phyloP scores from a whole-genome alignment of 1,140 invertebrate genomes.

The Leptinotarsa defecta region DNA sequence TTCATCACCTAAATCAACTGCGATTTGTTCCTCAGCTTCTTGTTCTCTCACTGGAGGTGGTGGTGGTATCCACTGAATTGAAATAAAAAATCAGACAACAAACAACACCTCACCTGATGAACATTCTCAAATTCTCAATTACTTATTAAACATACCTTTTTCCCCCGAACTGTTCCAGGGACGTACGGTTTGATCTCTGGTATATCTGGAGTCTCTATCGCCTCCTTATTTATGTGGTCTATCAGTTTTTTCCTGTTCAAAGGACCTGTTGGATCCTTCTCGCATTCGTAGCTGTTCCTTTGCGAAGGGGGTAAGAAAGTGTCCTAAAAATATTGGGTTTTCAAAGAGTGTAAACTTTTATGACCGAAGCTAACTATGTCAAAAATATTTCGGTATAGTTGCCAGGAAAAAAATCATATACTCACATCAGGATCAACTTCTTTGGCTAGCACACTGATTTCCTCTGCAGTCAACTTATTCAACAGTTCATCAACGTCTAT shows the following conservation, averaged over 20 bases:
- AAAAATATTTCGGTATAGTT: neutral
- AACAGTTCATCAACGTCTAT: slow-evolving; percentile 97
- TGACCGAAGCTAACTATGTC: too few relatives aligned
- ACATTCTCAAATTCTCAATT: too few relatives aligned
- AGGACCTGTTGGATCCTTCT: slow-evolving; percentile 93
- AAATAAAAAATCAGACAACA: too few relatives aligned
- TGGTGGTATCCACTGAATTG: slow-evolving; percentile 80
- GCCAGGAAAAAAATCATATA: slow-evolving; percentile 42
- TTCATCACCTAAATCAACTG: slow-evolving; percentile 92
- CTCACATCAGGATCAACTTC: slow-evolving; percentile 99
- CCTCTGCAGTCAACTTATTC: slow-evolving; percentile 89
- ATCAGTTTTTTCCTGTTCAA: slow-evolving; percentile 95
- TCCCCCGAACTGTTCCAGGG: slow-evolving; percentile 85
- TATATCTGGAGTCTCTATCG: slow-evolving; percentile 95
- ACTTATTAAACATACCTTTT: slow-evolving; percentile 68
- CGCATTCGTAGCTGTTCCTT: slow-evolving; percentile 93
- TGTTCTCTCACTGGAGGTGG: slow-evolving; percentile 76
- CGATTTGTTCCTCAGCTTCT: slow-evolving; percentile 87
- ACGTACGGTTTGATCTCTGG: slow-evolving; percentile 95
- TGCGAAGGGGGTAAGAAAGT: slow-evolving; percentile 93
- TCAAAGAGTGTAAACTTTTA: neutral
- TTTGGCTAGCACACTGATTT: slow-evolving; percentile 95
- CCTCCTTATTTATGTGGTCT: slow-evolving; percentile 97
- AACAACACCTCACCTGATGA: too few relatives aligned
- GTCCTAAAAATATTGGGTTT: slow-evolving; percentile 72